Percentiles rank a stretch among this genome's conserved stretches.
phyloP scores from a whole-genome alignment of 2,888 invertebrate genomes.

The Erebia palarica region DNA sequence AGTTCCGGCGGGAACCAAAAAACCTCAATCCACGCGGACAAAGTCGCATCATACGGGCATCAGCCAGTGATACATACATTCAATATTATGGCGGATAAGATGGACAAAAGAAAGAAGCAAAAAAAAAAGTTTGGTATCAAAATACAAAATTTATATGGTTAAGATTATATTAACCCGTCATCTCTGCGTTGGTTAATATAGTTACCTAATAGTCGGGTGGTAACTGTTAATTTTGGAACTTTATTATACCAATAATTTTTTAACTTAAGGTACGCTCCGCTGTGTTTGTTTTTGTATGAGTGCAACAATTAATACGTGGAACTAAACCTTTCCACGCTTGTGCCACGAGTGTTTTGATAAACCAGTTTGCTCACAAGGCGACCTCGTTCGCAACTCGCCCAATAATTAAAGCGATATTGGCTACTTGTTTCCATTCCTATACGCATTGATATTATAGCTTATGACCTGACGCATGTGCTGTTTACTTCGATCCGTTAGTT shows the following conservation, averaged over 20 bases:
- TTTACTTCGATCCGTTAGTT: slow-evolving; percentile 29
- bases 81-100: no score
- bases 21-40: no score
- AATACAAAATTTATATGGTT: not conserved
- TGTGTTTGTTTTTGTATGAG: slow-evolving; percentile 33
- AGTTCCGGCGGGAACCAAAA: no score
- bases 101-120: no score
- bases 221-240: not conserved
- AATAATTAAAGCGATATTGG: slow-evolving; percentile 76
- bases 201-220: not conserved
- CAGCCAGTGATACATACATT: no score
- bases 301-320: slow-evolving; percentile 31
- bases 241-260: slow-evolving; percentile 22
- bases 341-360: slow-evolving; percentile 60
- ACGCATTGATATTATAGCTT: slow-evolving; percentile 59
- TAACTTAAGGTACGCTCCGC: slow-evolving; percentile 8
- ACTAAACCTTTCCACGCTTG: slow-evolving; percentile 55
- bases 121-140: no score
- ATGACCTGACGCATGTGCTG: slow-evolving; percentile 45
- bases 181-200: not conserved
- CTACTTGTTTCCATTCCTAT: slow-evolving; percentile 71
- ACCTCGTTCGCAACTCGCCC: slow-evolving; percentile 70
- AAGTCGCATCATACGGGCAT: no score
- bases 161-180: not conserved
- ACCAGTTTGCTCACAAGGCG: slow-evolving; percentile 76